A percentile compares a stretch with the other conserved stretches of the same genome.
Evolutionary conservation across 2,113 vertebrate species (phyloP).

Genomic region (Speoplatyrhinus poulsoni): DNA sequence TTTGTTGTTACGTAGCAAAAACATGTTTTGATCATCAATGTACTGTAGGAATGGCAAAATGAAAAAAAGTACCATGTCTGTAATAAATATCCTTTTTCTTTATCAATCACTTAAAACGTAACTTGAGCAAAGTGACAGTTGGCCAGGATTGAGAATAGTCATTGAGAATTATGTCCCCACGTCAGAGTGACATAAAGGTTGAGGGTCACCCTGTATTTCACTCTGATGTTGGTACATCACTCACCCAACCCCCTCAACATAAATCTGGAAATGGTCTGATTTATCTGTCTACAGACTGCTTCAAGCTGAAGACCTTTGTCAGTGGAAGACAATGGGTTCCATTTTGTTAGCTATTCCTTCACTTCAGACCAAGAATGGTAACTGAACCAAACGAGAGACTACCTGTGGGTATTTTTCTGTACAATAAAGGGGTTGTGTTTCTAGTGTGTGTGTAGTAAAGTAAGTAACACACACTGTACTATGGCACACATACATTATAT

Average conservation of each 20-base stretch:
- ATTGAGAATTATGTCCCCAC: constrained; percentile 31
- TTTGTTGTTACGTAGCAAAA: too few species aligned
- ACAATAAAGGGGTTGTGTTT: too few species aligned
- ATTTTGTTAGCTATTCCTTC: constrained; percentile 55
- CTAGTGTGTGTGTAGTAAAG: too few species aligned
- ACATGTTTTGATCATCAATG: too few species aligned
- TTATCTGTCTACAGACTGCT: constrained; percentile 26
- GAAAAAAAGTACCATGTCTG: too few species aligned
- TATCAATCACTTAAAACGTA: constrained; percentile 51
- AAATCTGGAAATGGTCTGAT: too few species aligned
- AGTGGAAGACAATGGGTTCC: constrained; percentile 57
- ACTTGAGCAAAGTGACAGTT: constrained; percentile 47
- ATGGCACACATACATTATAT: too few species aligned
- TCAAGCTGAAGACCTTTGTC: constrained; percentile 25
- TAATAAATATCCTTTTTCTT: too few species aligned
- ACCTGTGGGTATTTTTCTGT: constrained; percentile 18
- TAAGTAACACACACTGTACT: too few species aligned
- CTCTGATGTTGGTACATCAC: too few species aligned
- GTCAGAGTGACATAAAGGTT: constrained; percentile 52
- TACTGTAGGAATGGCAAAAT: too few species aligned
- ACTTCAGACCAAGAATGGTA: constrained; percentile 71
- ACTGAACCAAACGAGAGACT: constrained; percentile 63
- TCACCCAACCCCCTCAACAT: too few species aligned
- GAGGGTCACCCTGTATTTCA: constrained; percentile 49
- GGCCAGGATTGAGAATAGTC: constrained; percentile 17